Conservation (phyloP, 2,113 vertebrate species). For the Anseranas semipalmata region DNA sequence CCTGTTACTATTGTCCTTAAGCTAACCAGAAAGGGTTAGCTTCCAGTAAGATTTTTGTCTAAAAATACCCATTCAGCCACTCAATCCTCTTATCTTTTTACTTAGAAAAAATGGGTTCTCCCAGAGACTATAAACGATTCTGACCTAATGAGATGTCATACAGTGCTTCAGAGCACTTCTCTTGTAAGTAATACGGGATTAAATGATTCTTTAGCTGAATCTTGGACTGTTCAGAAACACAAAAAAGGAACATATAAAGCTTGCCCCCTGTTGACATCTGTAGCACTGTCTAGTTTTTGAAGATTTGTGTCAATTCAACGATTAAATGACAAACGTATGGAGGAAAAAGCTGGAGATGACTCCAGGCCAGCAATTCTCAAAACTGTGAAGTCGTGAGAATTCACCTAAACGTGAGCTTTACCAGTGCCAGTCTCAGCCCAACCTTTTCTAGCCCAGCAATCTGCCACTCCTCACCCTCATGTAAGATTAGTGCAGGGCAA, state of each 20-base stretch:
- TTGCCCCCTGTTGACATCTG: neutral
- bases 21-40: neutral
- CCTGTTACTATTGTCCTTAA: neutral
- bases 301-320: neutral
- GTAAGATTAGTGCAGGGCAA: neutral
- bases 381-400: accelerated
- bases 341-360: neutral
- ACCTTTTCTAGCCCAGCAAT: neutral
- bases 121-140: neutral
- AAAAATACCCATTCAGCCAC: neutral
- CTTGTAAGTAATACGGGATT: neutral
- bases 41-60: neutral
- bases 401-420: neutral
- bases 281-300: neutral
- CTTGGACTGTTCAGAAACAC: neutral
- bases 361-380: neutral
- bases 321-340: neutral
- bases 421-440: neutral
- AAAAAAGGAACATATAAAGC: neutral
- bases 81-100: neutral
- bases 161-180: neutral
- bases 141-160: neutral
- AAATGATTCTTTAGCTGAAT: neutral
- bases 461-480: neutral
- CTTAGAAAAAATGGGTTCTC: neutral